Evolutionary conservation across 2,113 vertebrate genomes (phyloP).

Genomic region (Oxyura jamaicensis): DNA sequence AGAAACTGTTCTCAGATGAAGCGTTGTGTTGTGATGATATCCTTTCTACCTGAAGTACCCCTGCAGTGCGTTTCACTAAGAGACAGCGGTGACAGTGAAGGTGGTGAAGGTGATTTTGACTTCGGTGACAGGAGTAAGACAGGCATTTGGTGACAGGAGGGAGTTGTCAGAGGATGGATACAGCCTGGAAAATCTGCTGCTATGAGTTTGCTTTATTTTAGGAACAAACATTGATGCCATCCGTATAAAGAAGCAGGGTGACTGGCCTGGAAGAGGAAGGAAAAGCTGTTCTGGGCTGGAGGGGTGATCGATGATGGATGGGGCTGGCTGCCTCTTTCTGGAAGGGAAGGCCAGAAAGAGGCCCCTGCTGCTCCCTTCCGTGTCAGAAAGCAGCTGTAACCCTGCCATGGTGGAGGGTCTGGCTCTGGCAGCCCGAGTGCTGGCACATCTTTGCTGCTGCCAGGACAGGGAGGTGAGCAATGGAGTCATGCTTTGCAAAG

Average conservation of each 20-base stretch:
- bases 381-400: background rate
- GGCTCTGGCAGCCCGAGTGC: background rate
- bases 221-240: background rate
- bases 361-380: background rate
- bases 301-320: fast-evolving
- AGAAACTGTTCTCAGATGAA: background rate
- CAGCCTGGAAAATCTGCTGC: background rate
- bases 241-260: background rate
- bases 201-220: background rate
- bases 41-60: background rate
- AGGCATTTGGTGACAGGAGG: background rate
- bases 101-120: background rate
- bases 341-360: background rate
- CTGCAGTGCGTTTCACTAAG: background rate
- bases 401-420: background rate
- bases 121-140: background rate
- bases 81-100: background rate
- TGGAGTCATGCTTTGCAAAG: background rate
- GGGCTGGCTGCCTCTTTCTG: too few relatives aligned
- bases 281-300: background rate
- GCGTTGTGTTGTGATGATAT: background rate
- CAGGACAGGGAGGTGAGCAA: background rate
- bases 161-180: background rate
- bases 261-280: background rate
- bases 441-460: background rate